Evolutionary conservation across 2,888 invertebrate species (phyloP).

Genomic region (Laothoe populi): DNA sequence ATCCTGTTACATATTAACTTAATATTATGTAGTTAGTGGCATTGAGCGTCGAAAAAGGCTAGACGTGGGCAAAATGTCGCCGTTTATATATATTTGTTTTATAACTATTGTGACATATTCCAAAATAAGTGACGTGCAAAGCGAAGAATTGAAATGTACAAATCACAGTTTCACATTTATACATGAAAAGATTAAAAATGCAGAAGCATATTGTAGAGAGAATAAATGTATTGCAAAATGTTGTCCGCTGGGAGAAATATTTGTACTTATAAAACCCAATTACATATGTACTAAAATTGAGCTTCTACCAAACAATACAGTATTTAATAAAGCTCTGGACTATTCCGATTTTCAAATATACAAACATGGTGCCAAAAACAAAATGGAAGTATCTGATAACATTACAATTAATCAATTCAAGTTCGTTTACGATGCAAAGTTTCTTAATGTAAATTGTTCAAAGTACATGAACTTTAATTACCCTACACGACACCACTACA

Average conservation of each 20-base stretch:
- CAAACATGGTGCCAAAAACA: background rate
- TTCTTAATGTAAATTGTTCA: background rate
- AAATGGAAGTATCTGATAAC: background rate
- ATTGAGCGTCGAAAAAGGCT: background rate
- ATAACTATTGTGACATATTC: background rate
- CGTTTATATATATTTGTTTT: background rate
- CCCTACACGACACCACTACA: background rate
- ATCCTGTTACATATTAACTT: too few relatives aligned
- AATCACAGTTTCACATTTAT: background rate
- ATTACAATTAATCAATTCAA: background rate
- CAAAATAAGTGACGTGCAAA: background rate
- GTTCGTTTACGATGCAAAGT: background rate
- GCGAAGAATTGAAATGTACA: background rate
- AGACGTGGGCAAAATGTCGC: background rate
- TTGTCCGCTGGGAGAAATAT: slow-evolving; percentile 2
- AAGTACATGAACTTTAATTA: background rate
- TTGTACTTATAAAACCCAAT: background rate
- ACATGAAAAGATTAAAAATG: too few relatives aligned
- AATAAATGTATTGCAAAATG: slow-evolving; percentile 22
- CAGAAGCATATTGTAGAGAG: background rate
- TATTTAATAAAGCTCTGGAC: background rate
- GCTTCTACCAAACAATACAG: too few relatives aligned
- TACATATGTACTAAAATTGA: too few relatives aligned
- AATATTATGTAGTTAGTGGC: background rate
- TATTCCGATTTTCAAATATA: background rate